A percentile compares a stretch with the other conserved stretches of the same genome.
These are phyloP conservation scores for Tokudaia muenninki DNA, from an alignment of 2,797 vertebrate species.

Conservation along the genomic window DNA sequence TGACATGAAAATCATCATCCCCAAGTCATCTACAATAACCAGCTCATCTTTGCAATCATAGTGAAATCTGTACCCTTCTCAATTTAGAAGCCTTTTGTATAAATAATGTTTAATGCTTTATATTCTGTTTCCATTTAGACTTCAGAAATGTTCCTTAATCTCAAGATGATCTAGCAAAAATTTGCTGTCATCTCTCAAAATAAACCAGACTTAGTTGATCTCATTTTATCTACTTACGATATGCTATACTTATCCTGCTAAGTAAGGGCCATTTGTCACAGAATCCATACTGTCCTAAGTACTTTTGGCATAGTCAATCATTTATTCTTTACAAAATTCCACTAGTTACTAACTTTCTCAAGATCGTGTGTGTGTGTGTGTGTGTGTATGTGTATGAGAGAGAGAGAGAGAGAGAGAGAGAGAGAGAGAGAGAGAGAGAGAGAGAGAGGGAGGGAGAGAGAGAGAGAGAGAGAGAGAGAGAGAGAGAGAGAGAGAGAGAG, in stretches of 20 bases:
- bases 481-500: neutral
- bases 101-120: conserved; percentile 24
- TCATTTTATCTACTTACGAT: neutral
- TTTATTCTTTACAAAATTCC: conserved; percentile 20
- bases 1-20: neutral
- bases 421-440: neutral
- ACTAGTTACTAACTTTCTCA: conserved; percentile 22
- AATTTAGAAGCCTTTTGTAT: neutral
- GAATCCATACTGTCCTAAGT: neutral
- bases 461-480: neutral
- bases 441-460: neutral
- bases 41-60: conserved; percentile 4
- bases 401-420: neutral
- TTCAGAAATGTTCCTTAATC: neutral
- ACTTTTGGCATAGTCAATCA: neutral
- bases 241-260: neutral
- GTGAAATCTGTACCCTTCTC: neutral
- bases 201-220: neutral
- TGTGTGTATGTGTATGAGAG: too few relatives aligned
- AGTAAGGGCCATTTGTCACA: neutral
- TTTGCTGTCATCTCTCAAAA: neutral
- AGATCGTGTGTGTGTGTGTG: neutral
- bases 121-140: conserved; percentile 11
- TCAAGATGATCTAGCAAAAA: neutral
- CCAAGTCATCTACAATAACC: neutral